A percentile compares a stretch with the other conserved stretches of the same genome.
phyloP scores from a whole-genome alignment of 1,140 invertebrate genomes.

The Mya arenaria region DNA sequence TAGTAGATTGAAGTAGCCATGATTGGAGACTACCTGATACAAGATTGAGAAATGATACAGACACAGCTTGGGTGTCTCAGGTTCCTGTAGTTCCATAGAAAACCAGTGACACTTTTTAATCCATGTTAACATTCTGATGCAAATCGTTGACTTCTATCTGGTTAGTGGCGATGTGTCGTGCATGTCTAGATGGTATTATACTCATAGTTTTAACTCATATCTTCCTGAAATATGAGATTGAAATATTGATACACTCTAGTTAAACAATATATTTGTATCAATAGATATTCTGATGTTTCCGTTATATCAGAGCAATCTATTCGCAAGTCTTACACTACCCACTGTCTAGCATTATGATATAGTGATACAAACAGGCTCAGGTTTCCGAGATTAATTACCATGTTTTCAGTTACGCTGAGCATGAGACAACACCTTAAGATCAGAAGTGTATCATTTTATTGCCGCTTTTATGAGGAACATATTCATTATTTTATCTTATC shows the following conservation, averaged over 20 bases:
- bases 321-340: too few species aligned
- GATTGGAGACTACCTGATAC: too few species aligned
- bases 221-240: too few species aligned
- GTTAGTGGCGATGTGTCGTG: not conserved
- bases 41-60: too few species aligned
- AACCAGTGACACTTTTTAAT: slow-evolving; percentile 1
- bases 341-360: too few species aligned
- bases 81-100: not conserved
- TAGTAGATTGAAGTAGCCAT: too few species aligned
- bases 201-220: too few species aligned
- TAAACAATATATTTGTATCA: too few species aligned
- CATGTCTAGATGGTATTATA: not conserved
- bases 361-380: not conserved
- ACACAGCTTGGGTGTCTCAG: too few species aligned
- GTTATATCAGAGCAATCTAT: too few species aligned
- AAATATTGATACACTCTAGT: too few species aligned
- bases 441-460: not conserved
- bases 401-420: not conserved
- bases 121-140: not conserved
- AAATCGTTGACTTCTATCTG: not conserved
- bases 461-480: not conserved
- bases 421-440: not conserved
- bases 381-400: not conserved
- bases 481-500: slow-evolving; percentile 2
- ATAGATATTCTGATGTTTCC: too few species aligned